Conservation (phyloP, 2,888 invertebrate genomes). For the Fabriciana adippe region DNA sequence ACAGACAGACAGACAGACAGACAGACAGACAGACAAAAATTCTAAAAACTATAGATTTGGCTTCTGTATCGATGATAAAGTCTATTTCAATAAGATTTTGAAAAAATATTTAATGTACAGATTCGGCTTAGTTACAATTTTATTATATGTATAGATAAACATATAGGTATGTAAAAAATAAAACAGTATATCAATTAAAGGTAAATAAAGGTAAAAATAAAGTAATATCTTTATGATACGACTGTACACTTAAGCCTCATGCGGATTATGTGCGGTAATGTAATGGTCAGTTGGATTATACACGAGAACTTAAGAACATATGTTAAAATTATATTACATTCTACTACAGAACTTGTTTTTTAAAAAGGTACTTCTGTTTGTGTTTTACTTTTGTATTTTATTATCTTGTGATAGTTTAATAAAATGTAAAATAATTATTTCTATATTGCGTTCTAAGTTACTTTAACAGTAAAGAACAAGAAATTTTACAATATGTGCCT, state of each 20-base stretch:
- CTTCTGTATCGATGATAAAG: too few species aligned
- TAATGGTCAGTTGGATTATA: conserved; percentile 19
- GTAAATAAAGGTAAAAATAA: neutral
- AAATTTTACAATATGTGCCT: too few species aligned
- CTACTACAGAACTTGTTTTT: conserved; percentile 26
- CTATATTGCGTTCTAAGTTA: neutral
- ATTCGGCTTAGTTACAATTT: too few species aligned
- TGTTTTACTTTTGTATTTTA: conserved; percentile 11
- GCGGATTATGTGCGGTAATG: conserved; percentile 21
- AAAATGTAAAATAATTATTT: conserved; percentile 5
- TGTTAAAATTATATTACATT: conserved; percentile 24
- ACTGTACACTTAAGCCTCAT: conserved; percentile 15
- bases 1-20: too few species aligned
- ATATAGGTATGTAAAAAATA: too few species aligned
- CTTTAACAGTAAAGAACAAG: too few species aligned
- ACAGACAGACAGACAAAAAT: too few species aligned
- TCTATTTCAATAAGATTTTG: too few species aligned
- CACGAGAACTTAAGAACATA: conserved; percentile 18
- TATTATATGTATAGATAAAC: too few species aligned
- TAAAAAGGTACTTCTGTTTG: conserved; percentile 21
- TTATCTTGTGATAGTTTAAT: conserved; percentile 5
- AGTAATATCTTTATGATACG: neutral
- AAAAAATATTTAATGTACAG: too few species aligned
- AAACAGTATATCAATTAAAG: neutral
- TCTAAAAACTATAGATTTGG: too few species aligned